Base-by-base conservation (phyloP, 2,797 vertebrate species). In the Semotilus atromaculatus region DNA sequence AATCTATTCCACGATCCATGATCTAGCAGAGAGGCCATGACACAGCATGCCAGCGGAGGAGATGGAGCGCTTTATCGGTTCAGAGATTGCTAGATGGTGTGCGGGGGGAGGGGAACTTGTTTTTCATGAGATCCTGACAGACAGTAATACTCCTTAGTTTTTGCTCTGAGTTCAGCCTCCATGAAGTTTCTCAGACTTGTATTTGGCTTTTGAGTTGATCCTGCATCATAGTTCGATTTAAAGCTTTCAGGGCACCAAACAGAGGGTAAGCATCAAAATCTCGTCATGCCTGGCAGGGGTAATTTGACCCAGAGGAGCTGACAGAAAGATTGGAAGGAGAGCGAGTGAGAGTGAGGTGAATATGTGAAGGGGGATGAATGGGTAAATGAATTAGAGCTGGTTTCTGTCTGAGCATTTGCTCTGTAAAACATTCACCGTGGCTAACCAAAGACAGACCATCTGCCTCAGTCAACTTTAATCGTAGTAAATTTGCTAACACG, bases 241-340 rank as follows among this genome's bases (percentile, higher is more conserved):
- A 58, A 78, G 74, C 72, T 83, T 83, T 83, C 36, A 79, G 53
- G 29, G 64, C 51, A 71, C 51, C 75, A 64, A 64, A 64, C 75
- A 7, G 75, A 79, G 68, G 38, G 66, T 70, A 51, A 80, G 83
- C 40, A 71, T 85, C 67, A 79, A 72, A 85, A 85, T 85, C 76
- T 73, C 29, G 16, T 72, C 40, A 80, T 80, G 76, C 76, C 68
- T 80, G 40, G 67, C 68, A 51, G 77, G 80, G 66, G 82, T 87
- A 76, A 84, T 84, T 51, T 81, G 82, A 81, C 83, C 77, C 77
- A 64, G 83, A 80, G 76, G 76, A 76, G 72, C 80, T 81, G 66
- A 71, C 80, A 29, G 67, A 70, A 70, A 71, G 67, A 70, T 58
- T 75, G 36, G 36, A 67, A 68, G 60, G 66, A 85, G 82, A 68